Evolutionary conservation across 2,113 vertebrate species (phyloP).

Genomic region (Prionailurus bengalensis): DNA sequence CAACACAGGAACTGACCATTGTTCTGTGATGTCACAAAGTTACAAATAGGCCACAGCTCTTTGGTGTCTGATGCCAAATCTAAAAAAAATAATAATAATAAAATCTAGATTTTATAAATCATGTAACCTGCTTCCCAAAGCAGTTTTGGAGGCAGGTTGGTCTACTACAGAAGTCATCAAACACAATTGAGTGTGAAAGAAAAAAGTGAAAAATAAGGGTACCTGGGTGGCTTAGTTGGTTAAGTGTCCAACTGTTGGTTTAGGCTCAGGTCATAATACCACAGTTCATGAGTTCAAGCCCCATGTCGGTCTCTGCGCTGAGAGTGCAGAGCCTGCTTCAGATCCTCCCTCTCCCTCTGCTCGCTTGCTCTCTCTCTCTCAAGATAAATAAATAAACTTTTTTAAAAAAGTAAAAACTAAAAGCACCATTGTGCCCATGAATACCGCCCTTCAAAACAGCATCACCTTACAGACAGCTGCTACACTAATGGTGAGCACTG

Average conservation of each 20-base stretch:
- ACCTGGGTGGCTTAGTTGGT: too few species aligned
- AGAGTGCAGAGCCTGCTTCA: too few species aligned
- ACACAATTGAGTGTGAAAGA: neutral
- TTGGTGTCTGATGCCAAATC: neutral
- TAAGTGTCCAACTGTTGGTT: too few species aligned
- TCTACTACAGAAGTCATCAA: neutral
- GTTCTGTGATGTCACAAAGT: neutral
- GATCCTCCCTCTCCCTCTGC: too few species aligned
- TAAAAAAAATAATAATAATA: neutral
- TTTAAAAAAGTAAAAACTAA: neutral
- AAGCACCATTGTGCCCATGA: too few species aligned
- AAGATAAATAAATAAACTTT: too few species aligned
- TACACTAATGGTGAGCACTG: neutral
- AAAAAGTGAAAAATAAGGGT: neutral
- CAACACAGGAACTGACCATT: neutral
- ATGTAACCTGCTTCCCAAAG: neutral
- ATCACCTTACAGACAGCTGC: neutral
- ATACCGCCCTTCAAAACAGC: neutral
- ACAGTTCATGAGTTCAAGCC: too few species aligned
- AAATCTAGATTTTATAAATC: neutral
- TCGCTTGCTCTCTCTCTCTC: too few species aligned
- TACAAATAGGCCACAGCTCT: neutral
- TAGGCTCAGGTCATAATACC: too few species aligned
- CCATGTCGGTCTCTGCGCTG: too few species aligned
- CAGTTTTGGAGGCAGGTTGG: neutral